A percentile compares a stretch with the other conserved stretches of the same genome.
phyloP scores from a whole-genome alignment of 1,140 invertebrate species.

The Sarcophaga bullata region DNA sequence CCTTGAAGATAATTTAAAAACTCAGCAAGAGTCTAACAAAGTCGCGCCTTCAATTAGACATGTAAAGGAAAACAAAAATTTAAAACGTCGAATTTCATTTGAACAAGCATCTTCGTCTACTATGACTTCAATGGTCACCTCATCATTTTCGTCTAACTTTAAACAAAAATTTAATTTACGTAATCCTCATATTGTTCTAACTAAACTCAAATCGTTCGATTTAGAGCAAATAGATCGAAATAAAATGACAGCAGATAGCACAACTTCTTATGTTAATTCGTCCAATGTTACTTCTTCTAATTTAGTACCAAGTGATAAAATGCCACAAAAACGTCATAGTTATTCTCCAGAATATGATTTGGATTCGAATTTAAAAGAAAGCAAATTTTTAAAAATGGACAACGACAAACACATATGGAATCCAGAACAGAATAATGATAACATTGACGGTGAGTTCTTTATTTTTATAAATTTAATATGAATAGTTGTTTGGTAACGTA shows the following conservation, averaged over 20 bases:
- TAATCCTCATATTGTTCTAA: conserved; percentile 16
- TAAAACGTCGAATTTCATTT: not conserved
- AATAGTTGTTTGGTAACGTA: too few species aligned
- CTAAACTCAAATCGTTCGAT: not conserved
- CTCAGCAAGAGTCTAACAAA: too few species aligned
- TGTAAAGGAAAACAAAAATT: not conserved
- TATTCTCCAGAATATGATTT: not conserved
- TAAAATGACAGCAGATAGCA: not conserved
- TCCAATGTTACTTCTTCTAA: not conserved
- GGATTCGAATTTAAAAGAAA: not conserved
- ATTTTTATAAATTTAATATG: too few species aligned
- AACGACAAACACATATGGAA: not conserved
- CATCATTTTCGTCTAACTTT: not conserved
- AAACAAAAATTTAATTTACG: not conserved
- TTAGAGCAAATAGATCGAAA: not conserved
- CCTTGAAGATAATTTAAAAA: too few species aligned
- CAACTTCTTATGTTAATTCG: not conserved
- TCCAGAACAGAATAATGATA: too few species aligned
- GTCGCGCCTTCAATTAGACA: not conserved
- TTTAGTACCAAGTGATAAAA: not conserved
- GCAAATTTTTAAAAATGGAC: not conserved
- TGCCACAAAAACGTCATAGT: not conserved
- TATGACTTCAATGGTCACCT: not conserved
- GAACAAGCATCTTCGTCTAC: not conserved
- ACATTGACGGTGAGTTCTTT: too few species aligned